Percentiles rank a stretch among this genome's conserved stretches.
These are phyloP conservation scores for Polymixis flavicincta DNA, from an alignment of 2,888 invertebrate species.

Conservation along the genomic window DNA sequence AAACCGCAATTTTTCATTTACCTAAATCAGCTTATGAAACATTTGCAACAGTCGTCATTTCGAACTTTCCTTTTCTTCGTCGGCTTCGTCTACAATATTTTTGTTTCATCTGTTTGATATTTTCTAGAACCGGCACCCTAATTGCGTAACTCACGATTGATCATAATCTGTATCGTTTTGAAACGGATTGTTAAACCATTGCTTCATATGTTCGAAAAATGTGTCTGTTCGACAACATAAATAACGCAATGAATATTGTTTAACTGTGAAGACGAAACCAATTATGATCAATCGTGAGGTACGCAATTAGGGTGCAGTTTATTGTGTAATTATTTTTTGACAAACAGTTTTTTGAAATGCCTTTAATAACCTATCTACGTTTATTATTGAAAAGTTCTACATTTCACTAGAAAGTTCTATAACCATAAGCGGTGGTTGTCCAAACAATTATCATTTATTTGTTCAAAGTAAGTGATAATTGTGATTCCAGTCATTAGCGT, in stretches of 20 bases:
- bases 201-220: no score
- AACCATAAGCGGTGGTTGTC: background rate
- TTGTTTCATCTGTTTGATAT: background rate
- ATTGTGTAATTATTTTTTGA: no score
- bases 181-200: no score
- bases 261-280: no score
- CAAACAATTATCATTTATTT: constrained; percentile 22
- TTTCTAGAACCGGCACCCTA: background rate
- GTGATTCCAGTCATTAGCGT: constrained; percentile 27
- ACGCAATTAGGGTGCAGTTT: no score
- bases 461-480: constrained; percentile 36
- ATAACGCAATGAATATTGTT: no score
- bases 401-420: background rate
- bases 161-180: no score
- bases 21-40: background rate
- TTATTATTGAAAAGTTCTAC: background rate
- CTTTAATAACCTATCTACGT: background rate
- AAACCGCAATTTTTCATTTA: constrained; percentile 9
- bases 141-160: no score
- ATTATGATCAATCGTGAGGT: no score
- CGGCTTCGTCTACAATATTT: background rate
- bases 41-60: background rate
- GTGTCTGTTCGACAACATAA: no score
- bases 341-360: no score
- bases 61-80: constrained; percentile 11